These are phyloP conservation scores for Oceanites oceanicus DNA, from an alignment of 2,113 vertebrate species.

Conservation along the genomic window DNA sequence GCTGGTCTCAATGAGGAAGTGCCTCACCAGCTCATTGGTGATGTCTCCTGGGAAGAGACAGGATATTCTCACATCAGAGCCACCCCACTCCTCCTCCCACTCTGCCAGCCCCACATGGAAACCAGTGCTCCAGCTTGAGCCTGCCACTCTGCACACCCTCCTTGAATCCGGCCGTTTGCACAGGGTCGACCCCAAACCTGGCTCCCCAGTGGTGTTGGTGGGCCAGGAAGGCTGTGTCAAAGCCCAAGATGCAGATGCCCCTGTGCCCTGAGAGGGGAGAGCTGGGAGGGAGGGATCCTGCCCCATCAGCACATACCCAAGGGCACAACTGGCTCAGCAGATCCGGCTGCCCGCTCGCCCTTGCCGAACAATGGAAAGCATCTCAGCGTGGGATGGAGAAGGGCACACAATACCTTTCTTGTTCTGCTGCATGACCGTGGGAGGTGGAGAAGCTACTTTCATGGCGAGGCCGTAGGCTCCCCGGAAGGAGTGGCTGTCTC, in stretches of 20 bases:
- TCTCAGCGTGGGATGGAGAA: slow-evolving; percentile 7
- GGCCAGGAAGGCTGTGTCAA: not conserved
- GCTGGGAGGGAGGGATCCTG: not conserved
- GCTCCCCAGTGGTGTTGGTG: not conserved
- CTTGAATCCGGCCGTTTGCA: not conserved
- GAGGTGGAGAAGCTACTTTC: slow-evolving; percentile 94
- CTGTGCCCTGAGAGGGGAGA: not conserved
- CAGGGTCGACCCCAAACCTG: not conserved
- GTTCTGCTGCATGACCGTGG: slow-evolving; percentile 83
- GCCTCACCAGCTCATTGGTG: slow-evolving; percentile 92
- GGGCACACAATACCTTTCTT: slow-evolving; percentile 88
- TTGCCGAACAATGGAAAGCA: not conserved
- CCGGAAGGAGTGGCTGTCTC: slow-evolving; percentile 96
- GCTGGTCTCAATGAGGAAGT: slow-evolving; percentile 98
- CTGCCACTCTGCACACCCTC: not conserved
- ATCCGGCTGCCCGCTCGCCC: not conserved
- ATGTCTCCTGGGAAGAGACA: slow-evolving; percentile 78
- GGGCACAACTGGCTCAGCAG: not conserved
- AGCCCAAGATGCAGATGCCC: not conserved
- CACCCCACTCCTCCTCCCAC: not conserved
- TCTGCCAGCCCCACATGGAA: not conserved
- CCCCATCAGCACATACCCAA: slow-evolving; percentile 35
- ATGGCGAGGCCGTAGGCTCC: slow-evolving; percentile 95
- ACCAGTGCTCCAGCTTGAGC: not conserved
- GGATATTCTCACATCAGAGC: not conserved